phyloP scores from a whole-genome alignment of 2,888 invertebrate genomes.

The Spialia ferax region DNA sequence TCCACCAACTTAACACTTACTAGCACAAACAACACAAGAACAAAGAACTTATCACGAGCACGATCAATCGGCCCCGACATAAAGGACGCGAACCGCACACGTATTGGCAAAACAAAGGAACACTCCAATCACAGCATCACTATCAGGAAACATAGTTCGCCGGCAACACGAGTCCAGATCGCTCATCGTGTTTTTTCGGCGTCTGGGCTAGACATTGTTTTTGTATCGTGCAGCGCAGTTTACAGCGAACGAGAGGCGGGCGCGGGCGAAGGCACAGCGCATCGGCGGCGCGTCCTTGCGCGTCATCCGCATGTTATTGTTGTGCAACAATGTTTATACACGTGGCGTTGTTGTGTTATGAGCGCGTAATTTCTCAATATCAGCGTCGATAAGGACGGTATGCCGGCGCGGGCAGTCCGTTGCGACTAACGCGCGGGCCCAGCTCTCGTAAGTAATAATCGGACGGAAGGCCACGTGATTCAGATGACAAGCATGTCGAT shows the following conservation, averaged over 20 bases:
- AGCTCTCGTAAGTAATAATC: conserved; percentile 71
- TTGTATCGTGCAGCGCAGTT: conserved; percentile 43
- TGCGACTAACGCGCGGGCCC: conserved; percentile 79
- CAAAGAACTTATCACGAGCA: conserved; percentile 56
- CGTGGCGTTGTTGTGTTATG: conserved; percentile 76
- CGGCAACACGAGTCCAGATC: conserved; percentile 37
- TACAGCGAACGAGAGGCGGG: conserved; percentile 47
- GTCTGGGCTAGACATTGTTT: conserved; percentile 29
- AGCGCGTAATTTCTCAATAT: conserved; percentile 58
- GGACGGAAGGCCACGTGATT: conserved; percentile 81
- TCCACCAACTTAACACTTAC: conserved; percentile 42
- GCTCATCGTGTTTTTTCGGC: conserved; percentile 35
- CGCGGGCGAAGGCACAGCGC: conserved; percentile 50
- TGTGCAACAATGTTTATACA: conserved; percentile 85
- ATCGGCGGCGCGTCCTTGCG: conserved; percentile 69
- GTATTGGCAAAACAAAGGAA: conserved; percentile 61
- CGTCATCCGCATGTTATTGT: conserved; percentile 80
- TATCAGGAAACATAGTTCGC: conserved; percentile 57
- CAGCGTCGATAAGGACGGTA: conserved; percentile 71
- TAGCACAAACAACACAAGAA: conserved; percentile 47
- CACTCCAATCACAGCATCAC: conserved; percentile 60
- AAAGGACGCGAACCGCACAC: conserved; percentile 52
- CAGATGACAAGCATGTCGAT: conserved; percentile 77
- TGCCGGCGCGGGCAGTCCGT: conserved; percentile 72
- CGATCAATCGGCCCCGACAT: conserved; percentile 50